Evolutionary conservation across 2,797 vertebrate genomes (phyloP).

Genomic region (Chloroceryle amazona): DNA sequence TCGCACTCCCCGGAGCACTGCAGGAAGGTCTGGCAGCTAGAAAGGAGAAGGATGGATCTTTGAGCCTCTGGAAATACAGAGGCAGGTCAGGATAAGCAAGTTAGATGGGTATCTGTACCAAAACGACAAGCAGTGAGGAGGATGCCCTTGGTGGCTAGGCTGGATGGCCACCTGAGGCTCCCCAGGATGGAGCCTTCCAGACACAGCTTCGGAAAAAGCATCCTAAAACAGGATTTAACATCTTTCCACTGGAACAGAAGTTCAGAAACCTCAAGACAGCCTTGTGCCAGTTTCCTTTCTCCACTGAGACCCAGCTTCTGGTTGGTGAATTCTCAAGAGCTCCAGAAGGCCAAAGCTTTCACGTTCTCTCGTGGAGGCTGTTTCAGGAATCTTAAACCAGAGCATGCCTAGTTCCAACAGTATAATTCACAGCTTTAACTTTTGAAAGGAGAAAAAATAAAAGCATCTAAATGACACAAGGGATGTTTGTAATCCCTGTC

Average conservation of each 20-base stretch:
- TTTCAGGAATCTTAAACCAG: not conserved
- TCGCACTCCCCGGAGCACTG: accelerated
- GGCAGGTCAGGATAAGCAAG: not conserved
- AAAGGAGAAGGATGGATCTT: not conserved
- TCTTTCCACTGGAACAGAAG: not conserved
- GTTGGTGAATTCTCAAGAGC: not conserved
- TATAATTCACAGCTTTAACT: not conserved
- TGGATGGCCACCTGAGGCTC: not conserved
- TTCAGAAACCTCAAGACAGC: not conserved
- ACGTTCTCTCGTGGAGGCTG: accelerated
- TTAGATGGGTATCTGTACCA: not conserved
- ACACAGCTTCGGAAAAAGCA: not conserved
- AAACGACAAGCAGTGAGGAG: not conserved
- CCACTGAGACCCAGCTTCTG: not conserved
- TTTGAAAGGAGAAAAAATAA: not conserved
- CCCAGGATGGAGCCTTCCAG: not conserved
- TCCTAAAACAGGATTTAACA: not conserved
- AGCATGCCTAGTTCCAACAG: not conserved
- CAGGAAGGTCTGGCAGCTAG: not conserved
- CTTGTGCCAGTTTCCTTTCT: not conserved
- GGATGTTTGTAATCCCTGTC: not conserved
- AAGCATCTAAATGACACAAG: not conserved
- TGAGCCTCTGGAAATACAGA: not conserved
- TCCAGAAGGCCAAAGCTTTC: not conserved
- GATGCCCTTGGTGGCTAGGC: not conserved